phyloP scores from a whole-genome alignment of 2,888 invertebrate genomes.

The Metopia argyrocephala region DNA sequence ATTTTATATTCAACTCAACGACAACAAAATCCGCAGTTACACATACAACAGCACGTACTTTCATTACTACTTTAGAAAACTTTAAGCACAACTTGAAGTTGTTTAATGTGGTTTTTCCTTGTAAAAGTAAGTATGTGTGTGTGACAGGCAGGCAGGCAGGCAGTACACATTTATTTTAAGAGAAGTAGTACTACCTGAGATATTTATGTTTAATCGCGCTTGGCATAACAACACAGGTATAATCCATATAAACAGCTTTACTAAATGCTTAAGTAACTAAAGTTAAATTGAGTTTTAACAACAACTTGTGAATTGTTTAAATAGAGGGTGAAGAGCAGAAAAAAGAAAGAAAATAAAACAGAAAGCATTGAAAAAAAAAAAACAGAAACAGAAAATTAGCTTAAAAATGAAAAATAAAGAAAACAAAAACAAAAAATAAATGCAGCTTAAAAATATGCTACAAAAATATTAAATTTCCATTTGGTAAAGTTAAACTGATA shows the following conservation, averaged over 20 bases:
- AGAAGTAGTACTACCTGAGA: slow-evolving; percentile 41
- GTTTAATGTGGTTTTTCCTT: neutral
- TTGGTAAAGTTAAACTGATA: neutral
- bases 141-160: neutral
- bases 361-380: neutral
- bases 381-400: neutral
- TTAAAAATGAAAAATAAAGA: neutral
- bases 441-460: slow-evolving; percentile 20
- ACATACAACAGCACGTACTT: neutral
- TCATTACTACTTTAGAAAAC: neutral
- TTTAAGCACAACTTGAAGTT: neutral
- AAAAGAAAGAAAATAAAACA: neutral
- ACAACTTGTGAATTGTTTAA: slow-evolving; percentile 5
- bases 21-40: too few species aligned
- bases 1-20: slow-evolving; percentile 31
- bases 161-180: slow-evolving; percentile 44
- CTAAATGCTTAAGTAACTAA: slow-evolving; percentile 47
- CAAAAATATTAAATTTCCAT: slow-evolving; percentile 14
- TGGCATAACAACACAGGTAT: slow-evolving; percentile 28
- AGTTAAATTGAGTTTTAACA: slow-evolving; percentile 54
- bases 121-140: neutral
- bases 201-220: slow-evolving; percentile 54
- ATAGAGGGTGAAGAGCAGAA: neutral
- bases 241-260: slow-evolving; percentile 49
- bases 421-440: neutral